phyloP scores from a whole-genome alignment of 2,888 invertebrate species.

The Cephonodes hylas region DNA sequence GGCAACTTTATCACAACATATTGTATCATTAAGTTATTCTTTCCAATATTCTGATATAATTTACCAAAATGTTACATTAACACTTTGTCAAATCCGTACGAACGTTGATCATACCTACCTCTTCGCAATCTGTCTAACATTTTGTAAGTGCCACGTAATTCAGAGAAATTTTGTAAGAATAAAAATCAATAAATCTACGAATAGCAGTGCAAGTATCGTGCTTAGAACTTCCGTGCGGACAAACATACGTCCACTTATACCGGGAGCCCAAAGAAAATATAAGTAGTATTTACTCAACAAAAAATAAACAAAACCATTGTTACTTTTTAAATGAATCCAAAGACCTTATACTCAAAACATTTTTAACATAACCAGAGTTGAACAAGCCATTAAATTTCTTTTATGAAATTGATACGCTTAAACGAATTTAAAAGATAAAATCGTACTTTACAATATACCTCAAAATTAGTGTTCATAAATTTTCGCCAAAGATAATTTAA shows the following conservation, averaged over 20 bases:
- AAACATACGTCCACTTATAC: no score
- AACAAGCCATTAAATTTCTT: not conserved
- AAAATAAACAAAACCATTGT: not conserved
- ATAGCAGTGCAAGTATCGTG: not conserved
- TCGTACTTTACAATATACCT: not conserved
- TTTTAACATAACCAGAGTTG: not conserved
- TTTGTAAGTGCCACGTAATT: no score
- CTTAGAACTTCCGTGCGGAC: no score
- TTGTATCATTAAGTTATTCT: not conserved
- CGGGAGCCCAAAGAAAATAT: no score
- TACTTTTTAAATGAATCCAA: not conserved
- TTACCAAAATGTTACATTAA: not conserved
- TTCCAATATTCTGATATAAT: not conserved
- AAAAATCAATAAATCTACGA: no score
- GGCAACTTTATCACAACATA: constrained; percentile 23
- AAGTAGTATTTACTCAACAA: no score
- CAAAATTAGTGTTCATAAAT: constrained; percentile 2
- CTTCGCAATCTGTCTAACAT: no score
- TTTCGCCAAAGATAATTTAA: constrained; percentile 10
- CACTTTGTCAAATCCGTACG: no score
- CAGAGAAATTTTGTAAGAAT: no score
- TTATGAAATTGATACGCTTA: not conserved
- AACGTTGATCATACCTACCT: no score
- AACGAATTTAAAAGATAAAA: not conserved
- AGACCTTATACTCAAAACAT: not conserved